A percentile compares a stretch with the other conserved stretches of the same genome.
Conservation (phyloP, 64 coral and sea anemone species). For the Platygyra sinensis region DNA sequence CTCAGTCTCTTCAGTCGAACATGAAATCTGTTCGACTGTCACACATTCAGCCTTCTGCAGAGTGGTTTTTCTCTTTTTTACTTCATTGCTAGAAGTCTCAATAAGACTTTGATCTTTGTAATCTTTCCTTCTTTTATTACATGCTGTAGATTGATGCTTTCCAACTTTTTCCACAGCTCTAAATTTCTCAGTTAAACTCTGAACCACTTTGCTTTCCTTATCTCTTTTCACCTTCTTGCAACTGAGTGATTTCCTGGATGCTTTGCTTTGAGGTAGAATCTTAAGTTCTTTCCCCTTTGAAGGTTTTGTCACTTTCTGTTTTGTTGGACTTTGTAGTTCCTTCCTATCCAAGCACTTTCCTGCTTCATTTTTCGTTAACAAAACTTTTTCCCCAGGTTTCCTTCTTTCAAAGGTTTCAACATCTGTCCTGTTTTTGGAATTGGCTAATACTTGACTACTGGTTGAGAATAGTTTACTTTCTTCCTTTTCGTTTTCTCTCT, state of each 20-base stretch:
- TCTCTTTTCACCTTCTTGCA: background rate
- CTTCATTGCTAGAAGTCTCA: background rate
- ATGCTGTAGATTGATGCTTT: background rate
- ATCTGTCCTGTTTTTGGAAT: background rate
- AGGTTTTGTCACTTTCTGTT: background rate
- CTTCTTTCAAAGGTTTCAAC: background rate
- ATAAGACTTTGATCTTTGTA: background rate
- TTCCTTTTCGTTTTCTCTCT: background rate
- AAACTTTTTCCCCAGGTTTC: background rate
- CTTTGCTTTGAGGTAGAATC: conserved; percentile 7
- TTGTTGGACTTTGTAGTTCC: conserved; percentile 25
- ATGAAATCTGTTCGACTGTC: background rate
- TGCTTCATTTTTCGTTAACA: background rate
- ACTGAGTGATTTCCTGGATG: background rate
- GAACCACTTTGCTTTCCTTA: conserved; percentile 27
- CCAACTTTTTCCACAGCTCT: background rate
- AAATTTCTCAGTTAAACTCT: conserved; percentile 31
- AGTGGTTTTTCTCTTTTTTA: background rate
- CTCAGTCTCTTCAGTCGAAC: background rate
- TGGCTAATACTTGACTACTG: background rate
- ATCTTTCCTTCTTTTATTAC: background rate
- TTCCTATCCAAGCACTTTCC: background rate
- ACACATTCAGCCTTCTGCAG: background rate
- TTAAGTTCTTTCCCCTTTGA: background rate
- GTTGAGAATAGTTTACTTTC: background rate